A percentile compares a stretch with the other conserved stretches of the same genome.
These are phyloP conservation scores for Carapus acus DNA, from an alignment of 2,797 vertebrate genomes.

Conservation along the genomic window DNA sequence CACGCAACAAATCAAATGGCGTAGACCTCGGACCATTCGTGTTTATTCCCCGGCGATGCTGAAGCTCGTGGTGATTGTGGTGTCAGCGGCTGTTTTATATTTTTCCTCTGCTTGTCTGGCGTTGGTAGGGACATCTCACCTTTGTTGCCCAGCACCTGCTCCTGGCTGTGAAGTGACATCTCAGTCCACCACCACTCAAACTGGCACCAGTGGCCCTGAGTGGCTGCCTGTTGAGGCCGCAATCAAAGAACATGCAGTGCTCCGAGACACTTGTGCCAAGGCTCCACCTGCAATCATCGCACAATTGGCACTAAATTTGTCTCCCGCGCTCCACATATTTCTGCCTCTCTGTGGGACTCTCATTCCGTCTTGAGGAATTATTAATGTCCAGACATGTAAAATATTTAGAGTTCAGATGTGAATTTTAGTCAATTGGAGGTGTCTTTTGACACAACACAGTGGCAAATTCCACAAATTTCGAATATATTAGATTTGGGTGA, in stretches of 20 bases:
- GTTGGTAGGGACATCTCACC: constrained; percentile 12
- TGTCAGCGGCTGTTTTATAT: neutral
- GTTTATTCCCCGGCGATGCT: constrained; percentile 1
- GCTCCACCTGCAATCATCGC: constrained; percentile 51
- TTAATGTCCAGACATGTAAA: constrained; percentile 22
- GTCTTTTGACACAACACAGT: too few relatives aligned
- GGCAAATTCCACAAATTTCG: too few relatives aligned
- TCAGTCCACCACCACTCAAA: constrained; percentile 11
- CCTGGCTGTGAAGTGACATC: constrained; percentile 17
- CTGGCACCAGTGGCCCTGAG: constrained; percentile 20
- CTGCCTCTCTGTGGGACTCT: too few relatives aligned
- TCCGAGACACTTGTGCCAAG: constrained; percentile 33
- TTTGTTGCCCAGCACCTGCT: constrained; percentile 29
- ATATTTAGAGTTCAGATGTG: constrained; percentile 57
- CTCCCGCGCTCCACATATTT: constrained; percentile 19
- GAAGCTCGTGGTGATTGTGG: accelerated
- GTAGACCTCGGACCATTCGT: neutral
- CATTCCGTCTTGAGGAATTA: too few relatives aligned
- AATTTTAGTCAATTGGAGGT: too few relatives aligned
- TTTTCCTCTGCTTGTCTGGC: neutral
- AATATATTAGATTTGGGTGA: too few relatives aligned
- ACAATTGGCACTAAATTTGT: constrained; percentile 51
- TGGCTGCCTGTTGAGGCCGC: constrained; percentile 32
- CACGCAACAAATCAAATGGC: neutral
- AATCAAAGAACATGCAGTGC: constrained; percentile 41